Conservation (phyloP, 1,140 invertebrate species). For the Drosophila oshimai region DNA sequence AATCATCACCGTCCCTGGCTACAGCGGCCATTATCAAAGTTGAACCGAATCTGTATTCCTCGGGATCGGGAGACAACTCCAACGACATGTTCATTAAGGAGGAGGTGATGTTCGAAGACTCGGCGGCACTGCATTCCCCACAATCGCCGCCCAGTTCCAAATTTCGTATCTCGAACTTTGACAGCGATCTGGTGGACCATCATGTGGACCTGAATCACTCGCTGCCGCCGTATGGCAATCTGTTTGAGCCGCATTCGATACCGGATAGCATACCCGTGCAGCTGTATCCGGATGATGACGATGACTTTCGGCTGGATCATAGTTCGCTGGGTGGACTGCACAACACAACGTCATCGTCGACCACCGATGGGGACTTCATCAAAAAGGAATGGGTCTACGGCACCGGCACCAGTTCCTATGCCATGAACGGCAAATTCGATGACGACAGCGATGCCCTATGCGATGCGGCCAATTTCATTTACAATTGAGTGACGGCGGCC, state of each 20-base stretch:
- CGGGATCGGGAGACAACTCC: constrained; percentile 77
- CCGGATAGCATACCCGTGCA: constrained; percentile 79
- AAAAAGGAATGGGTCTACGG: constrained; percentile 82
- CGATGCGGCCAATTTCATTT: constrained; percentile 80
- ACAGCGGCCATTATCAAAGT: constrained; percentile 79
- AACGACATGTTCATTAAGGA: constrained; percentile 82
- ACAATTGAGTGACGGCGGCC: constrained; percentile 58
- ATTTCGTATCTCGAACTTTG: constrained; percentile 80
- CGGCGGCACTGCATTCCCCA: constrained; percentile 72
- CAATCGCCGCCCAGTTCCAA: constrained; percentile 81
- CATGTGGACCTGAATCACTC: constrained; percentile 75
- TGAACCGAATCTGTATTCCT: constrained; percentile 80
- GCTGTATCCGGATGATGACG: constrained; percentile 77
- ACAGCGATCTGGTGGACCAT: constrained; percentile 75
- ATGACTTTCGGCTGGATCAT: constrained; percentile 79
- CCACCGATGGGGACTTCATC: constrained; percentile 79
- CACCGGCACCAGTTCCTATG: constrained; percentile 71
- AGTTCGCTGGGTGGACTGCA: constrained; percentile 74
- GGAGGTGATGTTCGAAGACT: constrained; percentile 78
- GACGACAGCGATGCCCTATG: constrained; percentile 80
- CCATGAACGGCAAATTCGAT: constrained; percentile 80
- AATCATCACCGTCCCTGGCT: constrained; percentile 82
- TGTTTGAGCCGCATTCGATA: constrained; percentile 80
- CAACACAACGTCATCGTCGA: constrained; percentile 75
- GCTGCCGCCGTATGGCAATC: constrained; percentile 75